These are phyloP conservation scores for Pogoniulus pusillus DNA, from an alignment of 2,797 vertebrate species.

Conservation along the genomic window DNA sequence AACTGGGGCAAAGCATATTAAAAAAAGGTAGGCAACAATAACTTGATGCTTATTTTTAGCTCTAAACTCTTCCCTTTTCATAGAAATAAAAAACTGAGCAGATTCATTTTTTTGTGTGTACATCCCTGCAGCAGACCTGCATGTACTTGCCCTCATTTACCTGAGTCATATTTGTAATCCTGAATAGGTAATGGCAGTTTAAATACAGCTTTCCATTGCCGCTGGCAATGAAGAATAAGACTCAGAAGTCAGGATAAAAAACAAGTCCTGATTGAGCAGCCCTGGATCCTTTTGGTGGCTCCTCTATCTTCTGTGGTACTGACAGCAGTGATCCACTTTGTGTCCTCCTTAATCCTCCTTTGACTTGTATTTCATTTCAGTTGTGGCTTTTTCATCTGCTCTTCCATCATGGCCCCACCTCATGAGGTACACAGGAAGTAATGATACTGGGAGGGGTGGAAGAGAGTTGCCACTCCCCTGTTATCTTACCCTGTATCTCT, in stretches of 20 bases:
- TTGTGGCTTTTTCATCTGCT: neutral
- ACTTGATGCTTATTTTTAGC: conserved; percentile 3
- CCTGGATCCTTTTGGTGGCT: neutral
- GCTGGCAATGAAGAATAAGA: neutral
- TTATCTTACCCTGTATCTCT: neutral
- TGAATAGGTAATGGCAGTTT: conserved; percentile 25
- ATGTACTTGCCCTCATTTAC: conserved; percentile 39
- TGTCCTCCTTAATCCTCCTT: neutral
- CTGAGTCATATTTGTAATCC: conserved; percentile 33
- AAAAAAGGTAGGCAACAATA: neutral
- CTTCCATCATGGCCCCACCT: neutral
- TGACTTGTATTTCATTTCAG: neutral
- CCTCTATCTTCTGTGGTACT: neutral
- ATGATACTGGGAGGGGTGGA: neutral
- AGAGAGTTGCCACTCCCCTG: neutral
- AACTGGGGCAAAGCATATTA: neutral
- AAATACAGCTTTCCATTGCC: neutral
- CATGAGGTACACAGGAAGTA: neutral
- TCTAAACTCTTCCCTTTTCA: conserved; percentile 25
- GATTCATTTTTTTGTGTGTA: neutral
- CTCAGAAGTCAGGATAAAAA: conserved; percentile 17
- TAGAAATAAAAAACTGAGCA: neutral
- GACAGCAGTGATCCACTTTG: neutral
- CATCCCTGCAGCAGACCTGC: neutral
- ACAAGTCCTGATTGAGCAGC: conserved; percentile 21